Conservation (phyloP, 2,888 invertebrate species). For the Hoplodrina ambigua region DNA sequence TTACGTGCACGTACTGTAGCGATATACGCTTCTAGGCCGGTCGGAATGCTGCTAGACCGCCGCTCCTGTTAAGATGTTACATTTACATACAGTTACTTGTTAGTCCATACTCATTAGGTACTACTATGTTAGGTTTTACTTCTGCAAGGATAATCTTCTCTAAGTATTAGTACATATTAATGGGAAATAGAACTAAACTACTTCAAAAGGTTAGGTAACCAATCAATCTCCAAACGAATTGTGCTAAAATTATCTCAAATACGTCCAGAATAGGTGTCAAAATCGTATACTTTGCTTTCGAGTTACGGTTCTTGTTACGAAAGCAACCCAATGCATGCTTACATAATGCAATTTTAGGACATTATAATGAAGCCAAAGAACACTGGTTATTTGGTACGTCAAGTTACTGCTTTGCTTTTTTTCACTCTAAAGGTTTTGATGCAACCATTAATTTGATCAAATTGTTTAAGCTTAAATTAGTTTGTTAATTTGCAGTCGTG, state of each 20-base stretch:
- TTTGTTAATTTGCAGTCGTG: slow-evolving; percentile 9
- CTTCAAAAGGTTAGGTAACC: background rate
- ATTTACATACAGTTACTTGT: slow-evolving; percentile 69
- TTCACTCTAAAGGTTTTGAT: too few species aligned
- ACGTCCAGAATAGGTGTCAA: background rate
- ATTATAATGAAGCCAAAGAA: background rate
- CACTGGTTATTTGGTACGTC: background rate
- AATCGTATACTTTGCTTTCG: background rate
- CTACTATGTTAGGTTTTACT: slow-evolving; percentile 28
- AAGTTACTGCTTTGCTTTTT: background rate
- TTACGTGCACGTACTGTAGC: slow-evolving; percentile 86
- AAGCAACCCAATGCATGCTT: background rate
- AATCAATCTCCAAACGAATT: background rate
- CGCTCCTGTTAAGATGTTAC: slow-evolving; percentile 84
- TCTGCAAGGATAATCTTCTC: background rate
- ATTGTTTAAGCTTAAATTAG: background rate
- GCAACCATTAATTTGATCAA: background rate
- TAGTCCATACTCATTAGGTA: slow-evolving; percentile 50
- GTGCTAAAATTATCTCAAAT: background rate
- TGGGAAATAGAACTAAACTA: slow-evolving; percentile 3
- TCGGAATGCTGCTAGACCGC: slow-evolving; percentile 79
- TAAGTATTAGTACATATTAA: slow-evolving; percentile 1
- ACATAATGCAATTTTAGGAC: background rate
- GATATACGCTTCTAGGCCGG: slow-evolving; percentile 85
- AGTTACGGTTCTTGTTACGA: background rate